Evolutionary conservation across 2,113 vertebrate species (phyloP), one percentile per base, ranked within the genome.

Genomic region (Sylvietta virens): DNA sequence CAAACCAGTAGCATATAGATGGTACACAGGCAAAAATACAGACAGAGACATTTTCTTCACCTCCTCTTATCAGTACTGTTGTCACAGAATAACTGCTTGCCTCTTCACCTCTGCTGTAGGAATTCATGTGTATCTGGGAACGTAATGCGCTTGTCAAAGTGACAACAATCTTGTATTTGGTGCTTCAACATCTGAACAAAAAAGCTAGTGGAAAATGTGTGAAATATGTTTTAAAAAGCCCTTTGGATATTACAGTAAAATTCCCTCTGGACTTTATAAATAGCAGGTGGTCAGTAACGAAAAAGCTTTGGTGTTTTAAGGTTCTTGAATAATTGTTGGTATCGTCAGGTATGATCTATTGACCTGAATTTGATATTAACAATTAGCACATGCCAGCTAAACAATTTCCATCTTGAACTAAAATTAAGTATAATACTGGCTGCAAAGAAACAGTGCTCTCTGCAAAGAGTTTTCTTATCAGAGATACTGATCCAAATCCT

Each of bases 121-220:
- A 94, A 95, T 78, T 95, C 91, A 92, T 94, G 92, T 96, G 86
- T 93, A 88, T 94, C 92, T 92, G 92, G 81, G 93, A 92, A 86
- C 0, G 30, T 87, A 96, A 96, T 58, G 47, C 2, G 2, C 74
- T 94, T 97, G 96, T 96, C 95, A 95, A 94, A 94, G 81, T 71
- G 94, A 93, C 95, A 95, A 81, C 83, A 94, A 96, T 95, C 87
- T 92, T 57, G 61, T 76, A 69, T 90, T 94, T 81, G 69, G 65
- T 2, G 8, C 45, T 85, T 93, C 82, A 86, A 76, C 26, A 81
- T 51, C 45, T 57, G 57, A 86, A 90, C 51, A 95, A 86, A 91
- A 91, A 53, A 91, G 56, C 45, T 44, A 71, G 64, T 16, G 14
- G 45, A 84, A 94, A 95, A 88, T 53, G 50, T 60, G 62, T 64